Base-by-base conservation (phyloP, 2,797 vertebrate species). In the Sebastes matsubarae region DNA sequence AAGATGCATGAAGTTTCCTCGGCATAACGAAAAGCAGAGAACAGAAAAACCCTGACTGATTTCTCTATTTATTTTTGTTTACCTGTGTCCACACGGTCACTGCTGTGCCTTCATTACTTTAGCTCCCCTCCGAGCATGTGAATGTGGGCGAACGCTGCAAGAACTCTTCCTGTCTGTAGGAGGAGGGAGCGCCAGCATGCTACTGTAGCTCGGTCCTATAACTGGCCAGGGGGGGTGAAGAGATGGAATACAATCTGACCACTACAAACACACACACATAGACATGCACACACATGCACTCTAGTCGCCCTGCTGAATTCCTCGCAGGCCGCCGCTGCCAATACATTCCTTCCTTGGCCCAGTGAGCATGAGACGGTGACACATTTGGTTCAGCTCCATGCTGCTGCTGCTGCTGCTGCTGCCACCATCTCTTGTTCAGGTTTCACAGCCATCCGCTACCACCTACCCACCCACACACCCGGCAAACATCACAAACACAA, bases 241-340 rank as follows among this genome's bases (percentile, higher is more conserved):
- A 75, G 77, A 78, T 77, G 90, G 60, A 90, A 91, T 74, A 80
- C 70, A 87, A 92, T 88, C 91, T 83, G 83, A 88, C 72, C 69
- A 61, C 88, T 59, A 65, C 69, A 85, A 67, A 78, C 65, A 52
- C 75, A 80, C 75, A 80, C 30, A 55, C 59, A 34, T 67, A 77
- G 64, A 74, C 58, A 36, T 60, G 76, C 71, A 29, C 70, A 25
- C n/a, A 79, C 74, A 67, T 57, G 29, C 71, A 80, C 20, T 29
- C 67, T 24, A 4, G 25, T 18, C 38, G 63, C 70, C 27, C 79
- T 36, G 67, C 52, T 87, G 81, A 68, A 88, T 92, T 89, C 86
- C 82, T 76, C 27, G 76, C 87, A 87, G 77, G 89, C 84, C 68
- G 20, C 38, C 38, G 67, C 82, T 80, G 86, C 75, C 90, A 86